phyloP scores from a whole-genome alignment of 1,140 invertebrate species.

The Caenorhabditis latens region DNA sequence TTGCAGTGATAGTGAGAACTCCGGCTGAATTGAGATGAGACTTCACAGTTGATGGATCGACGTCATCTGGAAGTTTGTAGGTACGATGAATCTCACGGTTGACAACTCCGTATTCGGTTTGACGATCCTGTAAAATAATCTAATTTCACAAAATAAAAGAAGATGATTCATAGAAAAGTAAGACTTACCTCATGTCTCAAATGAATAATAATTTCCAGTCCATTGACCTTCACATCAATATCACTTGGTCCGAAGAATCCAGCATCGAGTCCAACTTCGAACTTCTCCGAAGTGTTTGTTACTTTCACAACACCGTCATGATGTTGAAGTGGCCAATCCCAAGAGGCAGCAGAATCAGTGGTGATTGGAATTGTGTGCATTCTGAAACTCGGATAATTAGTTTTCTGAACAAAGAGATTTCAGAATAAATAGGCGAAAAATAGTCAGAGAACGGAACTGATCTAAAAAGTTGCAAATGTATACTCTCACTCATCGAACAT shows the following conservation, averaged over 20 bases:
- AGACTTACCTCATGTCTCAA: constrained; percentile 72
- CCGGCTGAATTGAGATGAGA: constrained; percentile 71
- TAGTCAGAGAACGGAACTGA: background rate
- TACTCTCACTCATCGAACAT: background rate
- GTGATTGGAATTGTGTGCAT: constrained; percentile 45
- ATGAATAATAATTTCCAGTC: constrained; percentile 73
- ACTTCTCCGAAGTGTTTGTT: constrained; percentile 74
- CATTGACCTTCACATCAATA: constrained; percentile 76
- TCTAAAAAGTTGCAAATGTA: background rate
- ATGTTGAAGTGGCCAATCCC: constrained; percentile 67
- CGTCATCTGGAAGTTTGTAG: constrained; percentile 75
- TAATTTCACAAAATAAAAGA: constrained; percentile 11
- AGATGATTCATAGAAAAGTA: background rate
- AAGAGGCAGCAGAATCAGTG: background rate
- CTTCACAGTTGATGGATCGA: constrained; percentile 73
- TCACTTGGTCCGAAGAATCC: constrained; percentile 76
- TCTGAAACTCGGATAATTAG: background rate
- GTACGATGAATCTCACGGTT: constrained; percentile 73
- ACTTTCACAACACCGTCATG: constrained; percentile 69
- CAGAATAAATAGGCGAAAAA: background rate
- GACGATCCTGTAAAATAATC: constrained; percentile 62
- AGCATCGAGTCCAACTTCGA: constrained; percentile 75
- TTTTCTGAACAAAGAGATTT: background rate
- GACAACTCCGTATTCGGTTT: constrained; percentile 74
- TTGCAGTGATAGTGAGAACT: constrained; percentile 73